phyloP scores from a whole-genome alignment of 2,888 invertebrate species.

The Idaea dimidiata region DNA sequence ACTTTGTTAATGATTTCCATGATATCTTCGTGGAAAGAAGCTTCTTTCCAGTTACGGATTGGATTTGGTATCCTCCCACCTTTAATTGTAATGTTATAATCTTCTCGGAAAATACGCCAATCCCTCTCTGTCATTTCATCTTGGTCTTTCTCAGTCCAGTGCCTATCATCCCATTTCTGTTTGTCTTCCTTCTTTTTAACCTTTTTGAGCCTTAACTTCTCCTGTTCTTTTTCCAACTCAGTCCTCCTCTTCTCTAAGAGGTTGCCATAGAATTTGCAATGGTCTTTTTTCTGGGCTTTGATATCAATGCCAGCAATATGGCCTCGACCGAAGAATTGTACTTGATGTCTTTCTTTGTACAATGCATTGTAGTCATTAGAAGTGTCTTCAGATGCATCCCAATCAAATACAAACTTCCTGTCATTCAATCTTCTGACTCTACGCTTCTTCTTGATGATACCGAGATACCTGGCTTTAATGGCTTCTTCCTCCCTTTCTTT shows the following conservation, averaged over 20 bases:
- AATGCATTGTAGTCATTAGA: constrained; percentile 98
- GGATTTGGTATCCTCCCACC: constrained; percentile 98
- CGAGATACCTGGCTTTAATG: constrained; percentile 96
- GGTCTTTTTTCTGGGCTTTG: constrained; percentile 96
- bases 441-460: constrained; percentile 95
- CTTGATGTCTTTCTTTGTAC: constrained; percentile 98
- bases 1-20: constrained; percentile 96
- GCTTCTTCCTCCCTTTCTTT: constrained; percentile 96
- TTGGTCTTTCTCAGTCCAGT: constrained; percentile 97
- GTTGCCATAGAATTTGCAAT: constrained; percentile 98
- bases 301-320: constrained; percentile 99
- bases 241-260: constrained; percentile 96
- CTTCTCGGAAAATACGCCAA: constrained; percentile 99
- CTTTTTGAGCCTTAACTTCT: constrained; percentile 94
- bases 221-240: constrained; percentile 97
- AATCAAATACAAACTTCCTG: constrained; percentile 99
- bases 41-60: constrained; percentile 96
- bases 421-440: constrained; percentile 96
- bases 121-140: constrained; percentile 99
- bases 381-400: constrained; percentile 99
- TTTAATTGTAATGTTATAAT: constrained; percentile 99
- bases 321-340: constrained; percentile 98
- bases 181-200: constrained; percentile 97
- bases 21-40: constrained; percentile 92
- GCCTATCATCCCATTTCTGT: constrained; percentile 99